phyloP scores from a whole-genome alignment of 2,797 vertebrate genomes.

The Mormyrus hasselquistii region DNA sequence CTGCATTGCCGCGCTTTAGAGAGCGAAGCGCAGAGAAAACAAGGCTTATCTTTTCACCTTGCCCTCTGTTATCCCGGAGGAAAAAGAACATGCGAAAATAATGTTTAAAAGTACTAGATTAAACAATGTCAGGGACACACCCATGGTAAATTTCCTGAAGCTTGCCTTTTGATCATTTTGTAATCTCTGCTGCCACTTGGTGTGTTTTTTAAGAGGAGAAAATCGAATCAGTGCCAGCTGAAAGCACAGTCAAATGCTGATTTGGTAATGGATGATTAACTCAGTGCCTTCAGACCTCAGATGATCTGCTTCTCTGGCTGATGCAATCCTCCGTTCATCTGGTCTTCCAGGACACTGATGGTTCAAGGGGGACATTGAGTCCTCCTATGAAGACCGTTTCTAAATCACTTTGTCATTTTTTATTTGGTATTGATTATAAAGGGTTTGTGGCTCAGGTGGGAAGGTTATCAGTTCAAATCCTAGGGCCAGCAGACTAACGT shows the following conservation, averaged over 20 bases:
- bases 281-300: not conserved
- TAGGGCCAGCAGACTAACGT: not conserved
- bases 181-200: not conserved
- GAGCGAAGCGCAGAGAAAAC: not conserved
- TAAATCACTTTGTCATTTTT: not conserved
- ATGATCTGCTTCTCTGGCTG: not conserved
- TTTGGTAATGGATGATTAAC: not conserved
- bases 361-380: not conserved
- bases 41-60: not conserved
- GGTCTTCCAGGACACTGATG: not conserved
- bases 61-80: not conserved
- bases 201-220: not conserved
- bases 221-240: not conserved
- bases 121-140: not conserved
- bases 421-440: not conserved
- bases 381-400: not conserved
- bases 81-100: not conserved
- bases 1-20: not conserved
- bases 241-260: not conserved
- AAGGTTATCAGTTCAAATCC: not conserved
- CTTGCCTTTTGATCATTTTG: not conserved
- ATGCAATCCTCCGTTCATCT: not conserved
- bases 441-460: not conserved
- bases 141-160: not conserved
- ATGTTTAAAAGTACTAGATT: not conserved